A percentile compares a stretch with the other conserved stretches of the same genome.
These are phyloP conservation scores for Sebastes wilsoni DNA, from an alignment of 2,797 vertebrate species.

Conservation along the genomic window DNA sequence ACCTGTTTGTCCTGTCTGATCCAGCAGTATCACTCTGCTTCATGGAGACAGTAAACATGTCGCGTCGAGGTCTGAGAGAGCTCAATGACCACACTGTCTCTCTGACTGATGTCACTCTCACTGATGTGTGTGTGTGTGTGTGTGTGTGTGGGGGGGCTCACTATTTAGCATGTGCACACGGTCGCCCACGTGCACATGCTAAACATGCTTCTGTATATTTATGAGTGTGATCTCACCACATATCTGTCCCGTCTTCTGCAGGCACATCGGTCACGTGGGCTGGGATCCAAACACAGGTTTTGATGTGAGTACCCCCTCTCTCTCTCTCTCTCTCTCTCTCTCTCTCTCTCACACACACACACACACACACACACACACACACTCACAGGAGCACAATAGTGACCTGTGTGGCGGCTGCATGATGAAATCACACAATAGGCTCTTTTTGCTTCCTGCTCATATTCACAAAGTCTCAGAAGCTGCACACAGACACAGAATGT, in stretches of 20 bases:
- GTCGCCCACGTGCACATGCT: neutral
- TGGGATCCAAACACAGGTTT: conserved; percentile 99
- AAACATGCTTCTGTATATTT: conserved; percentile 22
- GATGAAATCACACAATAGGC: conserved; percentile 72
- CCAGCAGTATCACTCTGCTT: neutral
- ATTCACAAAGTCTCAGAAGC: conserved; percentile 33
- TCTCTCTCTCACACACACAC: neutral
- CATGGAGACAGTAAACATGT: conserved; percentile 27
- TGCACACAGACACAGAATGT: conserved; percentile 3
- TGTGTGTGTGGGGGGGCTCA: conserved; percentile 41
- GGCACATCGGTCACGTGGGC: conserved; percentile 98
- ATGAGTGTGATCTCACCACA: conserved; percentile 38
- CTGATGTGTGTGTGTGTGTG: conserved; percentile 10
- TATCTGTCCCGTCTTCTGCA: conserved; percentile 67
- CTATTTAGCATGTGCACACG: conserved; percentile 37
- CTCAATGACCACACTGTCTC: conserved; percentile 54
- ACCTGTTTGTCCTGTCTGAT: neutral
- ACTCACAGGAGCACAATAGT: conserved; percentile 68
- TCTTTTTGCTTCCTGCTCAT: conserved; percentile 65
- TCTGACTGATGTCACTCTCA: neutral
- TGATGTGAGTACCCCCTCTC: conserved; percentile 90
- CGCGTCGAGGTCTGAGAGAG: neutral
- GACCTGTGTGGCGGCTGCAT: conserved; percentile 69
- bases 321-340: neutral
- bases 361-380: conserved; percentile 31